Conservation (phyloP, 2,888 invertebrate species). For the Gordius sp. region DNA sequence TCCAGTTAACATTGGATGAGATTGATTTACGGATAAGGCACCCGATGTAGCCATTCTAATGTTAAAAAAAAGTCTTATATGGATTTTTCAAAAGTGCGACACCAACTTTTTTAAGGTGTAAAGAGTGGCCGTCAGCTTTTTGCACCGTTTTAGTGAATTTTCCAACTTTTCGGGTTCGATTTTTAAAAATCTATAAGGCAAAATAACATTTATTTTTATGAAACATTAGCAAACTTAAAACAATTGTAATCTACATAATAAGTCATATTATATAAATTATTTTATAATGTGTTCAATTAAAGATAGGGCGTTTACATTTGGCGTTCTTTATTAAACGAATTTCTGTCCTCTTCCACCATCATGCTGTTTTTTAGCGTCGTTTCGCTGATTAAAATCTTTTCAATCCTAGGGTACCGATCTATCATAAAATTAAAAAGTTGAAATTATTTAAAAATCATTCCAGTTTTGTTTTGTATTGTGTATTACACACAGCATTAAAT, state of each 20-base stretch:
- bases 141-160: slow-evolving; percentile 10
- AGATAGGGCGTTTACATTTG: slow-evolving; percentile 4
- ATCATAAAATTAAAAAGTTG: not conserved
- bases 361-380: too few species aligned
- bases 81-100: not conserved
- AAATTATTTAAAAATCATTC: not conserved
- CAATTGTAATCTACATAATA: not conserved
- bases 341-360: not conserved
- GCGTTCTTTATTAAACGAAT: not conserved
- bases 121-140: slow-evolving; percentile 1
- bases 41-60: too few species aligned
- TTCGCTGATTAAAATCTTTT: not conserved
- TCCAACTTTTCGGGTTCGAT: slow-evolving; percentile 7
- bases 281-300: not conserved
- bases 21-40: too few species aligned
- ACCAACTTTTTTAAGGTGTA: not conserved
- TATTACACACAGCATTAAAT: not conserved
- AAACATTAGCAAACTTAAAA: not conserved
- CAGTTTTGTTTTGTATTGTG: not conserved
- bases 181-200: slow-evolving; percentile 9
- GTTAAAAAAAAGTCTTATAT: too few species aligned
- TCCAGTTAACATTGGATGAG: too few species aligned
- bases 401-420: not conserved
- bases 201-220: too few species aligned
- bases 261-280: not conserved